Percentiles rank a stretch among this genome's conserved stretches.
phyloP scores from a whole-genome alignment of 2,888 invertebrate species.

The Zygogramma bicolorata region DNA sequence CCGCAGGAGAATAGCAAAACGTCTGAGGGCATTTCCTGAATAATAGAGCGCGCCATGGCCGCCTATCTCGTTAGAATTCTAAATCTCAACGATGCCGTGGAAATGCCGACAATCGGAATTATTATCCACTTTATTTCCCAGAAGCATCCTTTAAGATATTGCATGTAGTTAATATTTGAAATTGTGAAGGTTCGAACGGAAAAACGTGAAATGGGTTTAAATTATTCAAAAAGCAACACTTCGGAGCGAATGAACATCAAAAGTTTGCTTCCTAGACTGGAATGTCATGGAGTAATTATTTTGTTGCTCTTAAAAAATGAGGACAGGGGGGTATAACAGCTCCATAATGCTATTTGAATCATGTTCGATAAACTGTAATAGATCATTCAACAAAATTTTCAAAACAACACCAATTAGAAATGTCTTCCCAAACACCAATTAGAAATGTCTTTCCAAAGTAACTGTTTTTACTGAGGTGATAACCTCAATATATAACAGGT shows the following conservation, averaged over 20 bases:
- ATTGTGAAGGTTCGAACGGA: background rate
- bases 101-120: constrained; percentile 38
- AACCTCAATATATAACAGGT: no score
- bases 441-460: no score
- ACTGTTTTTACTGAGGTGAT: no score
- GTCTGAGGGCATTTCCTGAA: constrained; percentile 46
- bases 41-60: constrained; percentile 50
- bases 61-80: constrained; percentile 49
- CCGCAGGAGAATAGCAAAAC: constrained; percentile 27
- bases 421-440: no score
- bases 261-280: background rate
- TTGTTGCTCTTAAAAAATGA: no score
- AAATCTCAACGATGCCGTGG: constrained; percentile 33
- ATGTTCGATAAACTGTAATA: no score
- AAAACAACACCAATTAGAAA: no score
- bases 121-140: constrained; percentile 40
- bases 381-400: no score
- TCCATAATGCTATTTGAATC: no score
- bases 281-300: no score
- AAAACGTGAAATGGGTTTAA: background rate
- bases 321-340: no score
- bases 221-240: background rate
- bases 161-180: constrained; percentile 28
- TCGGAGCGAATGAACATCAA: background rate
- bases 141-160: constrained; percentile 32